Evolutionary conservation across 1,140 invertebrate species (phyloP).

Genomic region (Telenomus remus): DNA sequence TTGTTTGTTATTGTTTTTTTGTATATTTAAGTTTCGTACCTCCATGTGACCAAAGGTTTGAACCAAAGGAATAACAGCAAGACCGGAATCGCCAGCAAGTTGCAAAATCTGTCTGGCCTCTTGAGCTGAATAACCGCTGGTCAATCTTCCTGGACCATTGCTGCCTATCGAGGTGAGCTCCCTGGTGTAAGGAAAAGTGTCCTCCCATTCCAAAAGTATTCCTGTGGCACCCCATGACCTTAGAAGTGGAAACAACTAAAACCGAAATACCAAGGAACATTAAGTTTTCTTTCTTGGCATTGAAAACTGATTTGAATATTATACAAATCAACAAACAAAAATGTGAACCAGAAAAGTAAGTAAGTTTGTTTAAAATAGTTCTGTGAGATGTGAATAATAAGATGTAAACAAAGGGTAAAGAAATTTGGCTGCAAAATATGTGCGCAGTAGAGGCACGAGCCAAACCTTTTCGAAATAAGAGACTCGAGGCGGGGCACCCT

Average conservation of each 20-base stretch:
- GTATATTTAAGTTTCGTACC: constrained; percentile 55
- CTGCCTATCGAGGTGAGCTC: constrained; percentile 81
- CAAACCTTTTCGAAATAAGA: constrained; percentile 80
- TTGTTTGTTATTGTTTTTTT: neutral
- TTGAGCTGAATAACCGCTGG: constrained; percentile 80
- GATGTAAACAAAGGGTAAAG: too few relatives aligned
- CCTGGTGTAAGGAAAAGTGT: constrained; percentile 90
- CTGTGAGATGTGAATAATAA: too few relatives aligned
- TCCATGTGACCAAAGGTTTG: constrained; percentile 98
- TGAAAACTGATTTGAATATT: too few relatives aligned
- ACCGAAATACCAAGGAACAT: too few relatives aligned
- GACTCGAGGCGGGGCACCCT: constrained; percentile 83
- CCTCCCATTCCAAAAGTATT: constrained; percentile 93
- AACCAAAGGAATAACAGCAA: constrained; percentile 93
- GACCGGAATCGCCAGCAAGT: constrained; percentile 78
- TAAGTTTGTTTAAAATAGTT: too few relatives aligned
- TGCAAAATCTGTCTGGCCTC: constrained; percentile 79
- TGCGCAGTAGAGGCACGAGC: constrained; percentile 24
- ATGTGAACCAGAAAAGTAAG: too few relatives aligned
- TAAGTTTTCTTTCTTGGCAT: too few relatives aligned
- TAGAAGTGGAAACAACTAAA: constrained; percentile 77
- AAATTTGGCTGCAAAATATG: neutral
- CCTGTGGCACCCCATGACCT: constrained; percentile 86
- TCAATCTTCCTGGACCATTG: constrained; percentile 73
- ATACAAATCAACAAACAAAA: too few relatives aligned